A percentile compares a stretch with the other conserved stretches of the same genome.
These are phyloP conservation scores for Lymantria dispar DNA, from an alignment of 2,888 invertebrate genomes.

Conservation along the genomic window DNA sequence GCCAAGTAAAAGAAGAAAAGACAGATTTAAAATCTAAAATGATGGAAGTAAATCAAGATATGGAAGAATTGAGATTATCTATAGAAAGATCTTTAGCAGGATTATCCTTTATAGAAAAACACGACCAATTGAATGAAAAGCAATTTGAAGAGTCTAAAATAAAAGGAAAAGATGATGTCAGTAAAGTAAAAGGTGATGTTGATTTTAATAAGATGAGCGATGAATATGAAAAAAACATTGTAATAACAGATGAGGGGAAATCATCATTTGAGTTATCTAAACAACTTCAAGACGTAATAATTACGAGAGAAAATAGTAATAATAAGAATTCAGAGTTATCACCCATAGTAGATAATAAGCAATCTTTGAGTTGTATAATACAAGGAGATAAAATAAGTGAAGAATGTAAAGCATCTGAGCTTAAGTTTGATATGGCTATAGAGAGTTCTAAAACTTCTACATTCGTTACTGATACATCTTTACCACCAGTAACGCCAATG, in stretches of 20 bases:
- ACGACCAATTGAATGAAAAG: slow-evolving; percentile 48
- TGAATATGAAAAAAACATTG: background rate
- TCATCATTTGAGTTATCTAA: background rate
- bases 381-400: background rate
- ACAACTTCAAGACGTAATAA: background rate
- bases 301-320: background rate
- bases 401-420: background rate
- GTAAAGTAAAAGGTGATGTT: background rate
- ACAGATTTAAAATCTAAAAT: slow-evolving; percentile 71
- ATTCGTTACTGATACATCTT: background rate
- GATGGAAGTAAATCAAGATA: slow-evolving; percentile 71
- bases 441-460: background rate
- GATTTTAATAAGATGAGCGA: background rate
- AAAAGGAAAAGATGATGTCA: slow-evolving; percentile 8
- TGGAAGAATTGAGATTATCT: slow-evolving; percentile 68
- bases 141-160: slow-evolving; percentile 26
- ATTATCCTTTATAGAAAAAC: slow-evolving; percentile 59
- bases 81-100: slow-evolving; percentile 73
- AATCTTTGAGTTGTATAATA: background rate
- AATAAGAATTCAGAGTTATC: background rate
- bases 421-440: background rate
- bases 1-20: slow-evolving; percentile 43
- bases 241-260: slow-evolving; percentile 3
- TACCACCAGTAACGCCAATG: background rate
- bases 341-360: background rate